Evolutionary conservation across 2,888 invertebrate genomes (phyloP).

Genomic region (Pyrochroa serraticornis): DNA sequence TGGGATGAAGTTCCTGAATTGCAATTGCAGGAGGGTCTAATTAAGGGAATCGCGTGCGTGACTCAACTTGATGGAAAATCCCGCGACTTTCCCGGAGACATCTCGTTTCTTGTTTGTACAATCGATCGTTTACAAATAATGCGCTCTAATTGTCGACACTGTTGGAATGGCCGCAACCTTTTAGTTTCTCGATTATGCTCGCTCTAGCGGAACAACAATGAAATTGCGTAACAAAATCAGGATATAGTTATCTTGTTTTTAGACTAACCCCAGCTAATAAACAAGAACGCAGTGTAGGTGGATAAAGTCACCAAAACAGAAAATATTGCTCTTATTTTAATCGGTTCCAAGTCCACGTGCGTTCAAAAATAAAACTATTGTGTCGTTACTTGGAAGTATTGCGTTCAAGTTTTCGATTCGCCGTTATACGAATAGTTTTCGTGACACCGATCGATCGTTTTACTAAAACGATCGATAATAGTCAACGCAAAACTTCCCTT

Average conservation of each 20-base stretch:
- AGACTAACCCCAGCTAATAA: conserved; percentile 39
- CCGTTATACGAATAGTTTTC: conserved; percentile 33
- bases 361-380: conserved; percentile 27
- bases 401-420: conserved; percentile 34
- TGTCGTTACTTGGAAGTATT: not conserved
- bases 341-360: conserved; percentile 29
- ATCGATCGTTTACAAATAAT: conserved; percentile 22
- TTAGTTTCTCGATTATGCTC: conserved; percentile 44
- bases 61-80: conserved; percentile 20
- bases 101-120: conserved; percentile 2
- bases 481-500: conserved; percentile 34
- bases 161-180: conserved; percentile 38
- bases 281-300: conserved; percentile 36
- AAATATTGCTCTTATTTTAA: conserved; percentile 25
- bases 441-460: conserved; percentile 21
- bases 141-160: conserved; percentile 37
- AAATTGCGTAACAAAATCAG: conserved; percentile 44
- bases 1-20: not conserved
- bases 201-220: conserved; percentile 50
- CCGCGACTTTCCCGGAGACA: conserved; percentile 14
- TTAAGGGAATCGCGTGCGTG: not conserved
- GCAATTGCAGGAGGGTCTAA: not conserved
- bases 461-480: conserved; percentile 24
- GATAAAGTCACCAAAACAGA: conserved; percentile 10
- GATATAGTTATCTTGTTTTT: conserved; percentile 27